These are phyloP conservation scores for Otus sunia DNA, from an alignment of 2,113 vertebrate species.

Conservation along the genomic window DNA sequence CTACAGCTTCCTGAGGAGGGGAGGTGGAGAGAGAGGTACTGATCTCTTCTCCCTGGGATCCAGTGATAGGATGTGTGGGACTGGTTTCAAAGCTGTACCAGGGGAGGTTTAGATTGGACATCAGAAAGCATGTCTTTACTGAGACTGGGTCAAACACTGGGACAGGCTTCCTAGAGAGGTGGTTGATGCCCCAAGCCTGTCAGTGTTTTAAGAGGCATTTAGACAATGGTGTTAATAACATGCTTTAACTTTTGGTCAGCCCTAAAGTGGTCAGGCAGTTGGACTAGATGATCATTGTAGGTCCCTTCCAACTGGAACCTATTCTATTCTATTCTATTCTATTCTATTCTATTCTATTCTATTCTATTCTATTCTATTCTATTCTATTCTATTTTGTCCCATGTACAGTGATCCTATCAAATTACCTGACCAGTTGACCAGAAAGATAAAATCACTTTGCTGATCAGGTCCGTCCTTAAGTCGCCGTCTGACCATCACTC, in stretches of 20 bases:
- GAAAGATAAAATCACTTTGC: neutral
- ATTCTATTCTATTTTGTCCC: neutral
- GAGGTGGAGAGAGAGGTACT: neutral
- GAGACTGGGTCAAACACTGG: neutral
- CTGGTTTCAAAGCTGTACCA: neutral
- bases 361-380: neutral
- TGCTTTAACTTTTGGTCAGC: neutral
- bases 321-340: neutral
- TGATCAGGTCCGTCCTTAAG: neutral
- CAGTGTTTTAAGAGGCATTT: neutral
- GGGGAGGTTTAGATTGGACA: neutral
- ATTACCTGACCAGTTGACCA: neutral
- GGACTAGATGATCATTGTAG: neutral
- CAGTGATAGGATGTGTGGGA: neutral
- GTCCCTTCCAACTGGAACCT: neutral
- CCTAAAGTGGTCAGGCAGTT: neutral
- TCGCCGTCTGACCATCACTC: neutral
- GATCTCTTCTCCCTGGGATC: neutral
- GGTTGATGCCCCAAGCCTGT: neutral
- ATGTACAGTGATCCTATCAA: neutral
- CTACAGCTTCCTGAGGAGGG: neutral
- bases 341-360: neutral
- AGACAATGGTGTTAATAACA: neutral
- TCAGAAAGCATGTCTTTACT: neutral
- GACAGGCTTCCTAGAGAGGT: neutral